These are phyloP conservation scores for Tupaia chinensis DNA, from an alignment of 2,113 vertebrate species.

Conservation along the genomic window DNA sequence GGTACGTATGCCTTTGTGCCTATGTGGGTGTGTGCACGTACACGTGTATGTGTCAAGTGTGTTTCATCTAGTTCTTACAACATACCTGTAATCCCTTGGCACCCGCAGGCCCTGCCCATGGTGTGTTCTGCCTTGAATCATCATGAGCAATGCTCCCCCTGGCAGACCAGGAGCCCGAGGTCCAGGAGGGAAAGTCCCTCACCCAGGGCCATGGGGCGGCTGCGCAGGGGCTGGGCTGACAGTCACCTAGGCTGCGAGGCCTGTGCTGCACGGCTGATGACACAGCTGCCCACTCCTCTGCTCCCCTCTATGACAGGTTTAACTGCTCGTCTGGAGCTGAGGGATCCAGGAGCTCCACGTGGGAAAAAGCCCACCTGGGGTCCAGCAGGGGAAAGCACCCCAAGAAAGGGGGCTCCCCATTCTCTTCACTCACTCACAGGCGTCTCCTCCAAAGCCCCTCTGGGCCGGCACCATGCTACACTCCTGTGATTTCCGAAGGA, in stretches of 20 bases:
- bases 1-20: neutral
- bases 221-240: no score
- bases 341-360: fast-evolving
- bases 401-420: neutral
- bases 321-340: no score
- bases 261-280: no score
- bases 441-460: neutral
- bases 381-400: neutral
- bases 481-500: neutral
- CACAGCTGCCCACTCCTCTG: neutral
- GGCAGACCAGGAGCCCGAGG: neutral
- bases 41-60: neutral
- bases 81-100: fast-evolving
- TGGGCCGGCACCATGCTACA: neutral
- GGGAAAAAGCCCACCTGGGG: neutral
- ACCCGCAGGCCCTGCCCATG: neutral
- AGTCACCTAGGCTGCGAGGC: no score
- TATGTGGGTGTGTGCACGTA: neutral
- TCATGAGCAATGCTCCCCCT: neutral
- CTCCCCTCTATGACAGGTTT: neutral
- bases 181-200: neutral
- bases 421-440: neutral
- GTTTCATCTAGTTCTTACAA: neutral
- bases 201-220: neutral
- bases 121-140: neutral